Base-by-base conservation (phyloP, 1,140 invertebrate species). In the Leptestheria dahalacensis region DNA sequence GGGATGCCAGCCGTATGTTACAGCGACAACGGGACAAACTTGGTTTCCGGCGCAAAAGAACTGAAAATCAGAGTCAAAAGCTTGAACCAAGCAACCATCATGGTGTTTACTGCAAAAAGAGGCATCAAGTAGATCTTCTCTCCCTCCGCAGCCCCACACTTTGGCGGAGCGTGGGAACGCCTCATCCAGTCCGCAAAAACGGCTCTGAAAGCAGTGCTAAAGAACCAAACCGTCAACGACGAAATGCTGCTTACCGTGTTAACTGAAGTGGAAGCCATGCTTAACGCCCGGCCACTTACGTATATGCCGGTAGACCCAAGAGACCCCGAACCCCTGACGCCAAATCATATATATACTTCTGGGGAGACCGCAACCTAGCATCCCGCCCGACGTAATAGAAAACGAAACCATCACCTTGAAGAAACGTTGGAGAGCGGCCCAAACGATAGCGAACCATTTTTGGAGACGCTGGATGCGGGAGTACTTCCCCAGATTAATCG, bases 261-360 rank as follows among this genome's bases (percentile, higher is more conserved):
- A 23, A 64, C 62, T 41, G 67, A 69, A 58, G 62, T 71, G 9
- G 69, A 70, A 52, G 66, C 68, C 1, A 56, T 67, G 41, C 59
- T 72, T 3, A 74, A 74, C 64, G 71, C 67, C 20, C 65, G 71
- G 29, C 70, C 69, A n/a, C 28, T 73, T n/a, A 68, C 64, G 28
- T 66, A 69, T 26, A 41, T 73, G 1, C 66, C 67, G 10, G 58
- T 63, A 48, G 66, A 68, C 62, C 67, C 66, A 41, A 60, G 63
- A 53, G 69, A 72, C 49, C 57, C 68, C 0, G 49, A 55, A 9
- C 57, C 62, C 33, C 59, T 73, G 3, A 69, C 71, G 2, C 69
- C 64, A 3, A 57, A 49, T 3, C 21, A 60, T 49, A n/a, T n/a
- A n/a, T n/a, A n/a, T n/a, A n/a, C n/a, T n/a, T n/a, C n/a, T n/a